Conservation (phyloP, 2,113 vertebrate genomes). For the Callospermophilus lateralis region DNA sequence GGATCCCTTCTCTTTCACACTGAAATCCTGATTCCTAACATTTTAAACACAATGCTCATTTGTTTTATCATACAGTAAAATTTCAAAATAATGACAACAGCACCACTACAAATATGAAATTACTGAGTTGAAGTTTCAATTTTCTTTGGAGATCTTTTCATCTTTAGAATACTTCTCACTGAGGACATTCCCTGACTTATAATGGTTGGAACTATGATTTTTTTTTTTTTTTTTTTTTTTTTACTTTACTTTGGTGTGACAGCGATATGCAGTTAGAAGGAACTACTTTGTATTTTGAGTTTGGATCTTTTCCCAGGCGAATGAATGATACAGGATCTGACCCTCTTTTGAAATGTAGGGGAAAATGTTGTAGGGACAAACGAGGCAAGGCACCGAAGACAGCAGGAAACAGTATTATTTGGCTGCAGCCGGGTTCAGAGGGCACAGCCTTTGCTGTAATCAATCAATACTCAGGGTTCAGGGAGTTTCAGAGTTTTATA, state of each 20-base stretch:
- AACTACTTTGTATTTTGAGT: not conserved
- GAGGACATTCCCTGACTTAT: not conserved
- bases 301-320: not conserved
- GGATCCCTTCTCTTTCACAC: not conserved
- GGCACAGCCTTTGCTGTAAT: too few species aligned
- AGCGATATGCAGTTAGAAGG: not conserved
- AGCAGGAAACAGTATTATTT: too few species aligned
- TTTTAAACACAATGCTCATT: not conserved
- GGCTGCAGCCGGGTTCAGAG: too few species aligned
- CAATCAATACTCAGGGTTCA: too few species aligned
- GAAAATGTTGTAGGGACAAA: too few species aligned
- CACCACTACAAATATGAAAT: not conserved
- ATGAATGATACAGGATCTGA: not conserved
- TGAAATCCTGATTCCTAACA: not conserved
- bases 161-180: not conserved
- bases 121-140: not conserved
- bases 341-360: not conserved
- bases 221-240: not conserved
- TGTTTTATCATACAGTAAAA: not conserved
- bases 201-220: not conserved
- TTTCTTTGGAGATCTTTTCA: not conserved
- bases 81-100: not conserved
- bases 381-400: too few species aligned
- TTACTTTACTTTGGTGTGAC: not conserved
- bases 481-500: too few species aligned